phyloP scores from a whole-genome alignment of 2,888 invertebrate species.

The Stictocephala bisonia region DNA sequence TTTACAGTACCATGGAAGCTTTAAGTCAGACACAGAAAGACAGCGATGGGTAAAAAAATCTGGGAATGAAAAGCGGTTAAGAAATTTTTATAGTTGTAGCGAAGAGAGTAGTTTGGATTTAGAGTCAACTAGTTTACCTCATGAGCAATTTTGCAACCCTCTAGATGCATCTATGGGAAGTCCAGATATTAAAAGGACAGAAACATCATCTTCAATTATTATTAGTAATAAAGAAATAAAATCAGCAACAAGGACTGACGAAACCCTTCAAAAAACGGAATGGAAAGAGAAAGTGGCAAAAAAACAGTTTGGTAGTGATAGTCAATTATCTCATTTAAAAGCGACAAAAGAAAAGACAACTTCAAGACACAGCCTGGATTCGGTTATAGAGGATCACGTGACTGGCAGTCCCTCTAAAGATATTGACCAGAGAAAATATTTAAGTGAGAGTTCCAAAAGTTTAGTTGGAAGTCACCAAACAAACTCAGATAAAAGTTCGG shows the following conservation, averaged over 20 bases:
- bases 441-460: neutral
- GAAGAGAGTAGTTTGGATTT: too few species aligned
- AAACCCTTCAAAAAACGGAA: slow-evolving; percentile 10
- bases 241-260: too few species aligned
- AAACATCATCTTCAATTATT: too few species aligned
- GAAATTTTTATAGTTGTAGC: slow-evolving; percentile 2
- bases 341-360: slow-evolving; percentile 29
- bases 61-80: slow-evolving; percentile 21
- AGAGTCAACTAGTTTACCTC: too few species aligned
- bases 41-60: slow-evolving; percentile 54
- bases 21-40: slow-evolving; percentile 59
- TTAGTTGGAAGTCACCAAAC: neutral
- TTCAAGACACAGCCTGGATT: slow-evolving; percentile 39
- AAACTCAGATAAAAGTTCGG: slow-evolving; percentile 55
- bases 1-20: slow-evolving; percentile 58
- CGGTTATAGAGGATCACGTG: slow-evolving; percentile 35
- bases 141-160: too few species aligned
- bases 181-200: too few species aligned
- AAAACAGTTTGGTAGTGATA: slow-evolving; percentile 25
- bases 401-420: neutral
- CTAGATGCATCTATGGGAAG: too few species aligned
- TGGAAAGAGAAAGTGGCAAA: neutral
- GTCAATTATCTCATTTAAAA: slow-evolving; percentile 15
- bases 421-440: neutral
- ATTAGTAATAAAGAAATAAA: slow-evolving; percentile 14